Conservation (phyloP, 1,140 invertebrate species). For the Euura saliciscinereae region DNA sequence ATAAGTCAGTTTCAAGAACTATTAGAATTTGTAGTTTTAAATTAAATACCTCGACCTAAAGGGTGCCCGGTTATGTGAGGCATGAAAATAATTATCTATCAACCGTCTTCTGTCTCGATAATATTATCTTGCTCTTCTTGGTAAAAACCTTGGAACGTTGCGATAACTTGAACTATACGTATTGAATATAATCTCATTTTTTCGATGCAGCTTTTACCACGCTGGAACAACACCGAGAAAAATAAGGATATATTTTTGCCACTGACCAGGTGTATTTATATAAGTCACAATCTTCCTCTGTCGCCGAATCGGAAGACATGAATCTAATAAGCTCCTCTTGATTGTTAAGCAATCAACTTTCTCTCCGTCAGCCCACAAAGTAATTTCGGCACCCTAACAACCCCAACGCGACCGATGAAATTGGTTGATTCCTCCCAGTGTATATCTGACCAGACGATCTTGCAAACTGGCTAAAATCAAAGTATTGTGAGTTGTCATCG, state of each 20-base stretch:
- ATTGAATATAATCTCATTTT: background rate
- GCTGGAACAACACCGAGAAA: background rate
- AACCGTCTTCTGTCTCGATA: background rate
- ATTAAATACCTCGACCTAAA: background rate
- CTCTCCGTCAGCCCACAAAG: background rate
- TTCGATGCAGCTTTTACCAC: background rate
- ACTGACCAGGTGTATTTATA: too few relatives aligned
- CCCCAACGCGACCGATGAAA: background rate
- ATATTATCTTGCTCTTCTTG: background rate
- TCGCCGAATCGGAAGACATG: background rate
- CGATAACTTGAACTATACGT: background rate
- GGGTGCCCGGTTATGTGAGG: background rate
- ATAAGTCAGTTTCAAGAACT: background rate
- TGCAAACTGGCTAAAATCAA: too few relatives aligned
- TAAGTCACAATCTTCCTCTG: too few relatives aligned
- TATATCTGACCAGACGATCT: background rate
- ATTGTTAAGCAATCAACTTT: constrained; percentile 7
- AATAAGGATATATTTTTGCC: too few relatives aligned
- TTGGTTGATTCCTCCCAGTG: background rate
- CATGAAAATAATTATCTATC: background rate
- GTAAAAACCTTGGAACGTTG: background rate
- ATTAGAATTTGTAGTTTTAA: background rate
- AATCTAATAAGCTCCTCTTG: background rate
- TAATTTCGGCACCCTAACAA: background rate
- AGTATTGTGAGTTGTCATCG: too few relatives aligned